phyloP scores from a whole-genome alignment of 2,888 invertebrate genomes.

The Noctua janthina region DNA sequence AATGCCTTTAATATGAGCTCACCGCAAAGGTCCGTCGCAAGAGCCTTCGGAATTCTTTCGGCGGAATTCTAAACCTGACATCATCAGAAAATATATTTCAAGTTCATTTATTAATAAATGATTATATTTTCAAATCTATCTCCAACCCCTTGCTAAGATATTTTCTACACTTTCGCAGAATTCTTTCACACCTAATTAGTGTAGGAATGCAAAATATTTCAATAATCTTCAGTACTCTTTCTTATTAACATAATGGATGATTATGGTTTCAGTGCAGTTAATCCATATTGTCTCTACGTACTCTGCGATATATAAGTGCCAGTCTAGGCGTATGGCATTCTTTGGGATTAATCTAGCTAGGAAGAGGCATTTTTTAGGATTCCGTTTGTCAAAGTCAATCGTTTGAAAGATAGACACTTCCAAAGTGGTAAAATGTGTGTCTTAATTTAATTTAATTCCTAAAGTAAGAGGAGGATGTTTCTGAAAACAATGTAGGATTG shows the following conservation, averaged over 20 bases:
- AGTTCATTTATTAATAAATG: not conserved
- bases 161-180: conserved; percentile 14
- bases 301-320: not conserved
- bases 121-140: not conserved
- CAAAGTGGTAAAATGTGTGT: too few relatives aligned
- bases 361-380: not conserved
- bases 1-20: conserved; percentile 51
- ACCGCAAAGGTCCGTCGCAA: conserved; percentile 9
- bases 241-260: conserved; percentile 22
- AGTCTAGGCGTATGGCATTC: not conserved
- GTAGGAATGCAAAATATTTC: conserved; percentile 16
- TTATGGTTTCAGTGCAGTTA: not conserved
- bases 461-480: too few relatives aligned
- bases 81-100: not conserved
- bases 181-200: conserved; percentile 13
- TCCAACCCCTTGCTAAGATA: not conserved
- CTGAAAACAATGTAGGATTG: too few relatives aligned
- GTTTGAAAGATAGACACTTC: too few relatives aligned
- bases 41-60: conserved; percentile 26
- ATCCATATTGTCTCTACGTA: not conserved
- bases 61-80: conserved; percentile 2
- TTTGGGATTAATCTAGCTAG: not conserved
- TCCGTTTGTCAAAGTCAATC: too few relatives aligned
- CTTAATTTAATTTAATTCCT: too few relatives aligned
- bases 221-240: conserved; percentile 6